Percentiles rank a stretch among this genome's conserved stretches.
These are phyloP conservation scores for Chelonus insularis DNA, from an alignment of 1,140 invertebrate genomes.

Conservation along the genomic window DNA sequence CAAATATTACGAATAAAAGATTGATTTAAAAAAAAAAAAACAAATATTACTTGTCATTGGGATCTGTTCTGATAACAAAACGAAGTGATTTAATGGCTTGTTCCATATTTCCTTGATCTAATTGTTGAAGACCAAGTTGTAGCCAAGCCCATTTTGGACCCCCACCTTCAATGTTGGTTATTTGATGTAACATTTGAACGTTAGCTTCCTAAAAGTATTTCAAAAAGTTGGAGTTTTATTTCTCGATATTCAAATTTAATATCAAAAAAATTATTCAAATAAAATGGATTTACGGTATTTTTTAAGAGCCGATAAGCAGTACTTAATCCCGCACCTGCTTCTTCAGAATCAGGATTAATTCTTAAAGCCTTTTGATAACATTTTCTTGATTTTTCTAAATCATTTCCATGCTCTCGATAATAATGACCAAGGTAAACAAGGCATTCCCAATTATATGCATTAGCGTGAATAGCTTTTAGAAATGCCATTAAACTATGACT, in stretches of 20 bases:
- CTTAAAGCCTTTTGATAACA: conserved; percentile 84
- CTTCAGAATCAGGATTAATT: conserved; percentile 68
- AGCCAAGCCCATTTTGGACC: conserved; percentile 79
- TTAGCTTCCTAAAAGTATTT: conserved; percentile 69
- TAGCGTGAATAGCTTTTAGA: conserved; percentile 74
- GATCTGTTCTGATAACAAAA: conserved; percentile 74
- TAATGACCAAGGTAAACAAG: conserved; percentile 78
- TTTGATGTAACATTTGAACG: conserved; percentile 67
- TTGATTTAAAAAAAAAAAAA: too few relatives aligned
- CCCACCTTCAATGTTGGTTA: conserved; percentile 56
- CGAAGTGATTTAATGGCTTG: conserved; percentile 77
- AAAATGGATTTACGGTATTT: conserved; percentile 62
- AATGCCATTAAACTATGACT: conserved; percentile 67
- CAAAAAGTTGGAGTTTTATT: too few relatives aligned
- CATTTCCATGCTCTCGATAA: conserved; percentile 65
- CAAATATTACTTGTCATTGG: conserved; percentile 70
- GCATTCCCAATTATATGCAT: conserved; percentile 72
- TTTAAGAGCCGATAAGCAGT: conserved; percentile 71
- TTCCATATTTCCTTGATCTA: conserved; percentile 70
- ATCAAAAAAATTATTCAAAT: not conserved
- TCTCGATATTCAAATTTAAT: too few relatives aligned
- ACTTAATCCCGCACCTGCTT: conserved; percentile 74
- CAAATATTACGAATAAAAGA: too few relatives aligned
- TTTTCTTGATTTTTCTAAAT: conserved; percentile 71
- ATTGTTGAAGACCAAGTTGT: conserved; percentile 76